These are phyloP conservation scores for Odontamblyopus lacepedii DNA, from an alignment of 2,797 vertebrate genomes.

Conservation along the genomic window DNA sequence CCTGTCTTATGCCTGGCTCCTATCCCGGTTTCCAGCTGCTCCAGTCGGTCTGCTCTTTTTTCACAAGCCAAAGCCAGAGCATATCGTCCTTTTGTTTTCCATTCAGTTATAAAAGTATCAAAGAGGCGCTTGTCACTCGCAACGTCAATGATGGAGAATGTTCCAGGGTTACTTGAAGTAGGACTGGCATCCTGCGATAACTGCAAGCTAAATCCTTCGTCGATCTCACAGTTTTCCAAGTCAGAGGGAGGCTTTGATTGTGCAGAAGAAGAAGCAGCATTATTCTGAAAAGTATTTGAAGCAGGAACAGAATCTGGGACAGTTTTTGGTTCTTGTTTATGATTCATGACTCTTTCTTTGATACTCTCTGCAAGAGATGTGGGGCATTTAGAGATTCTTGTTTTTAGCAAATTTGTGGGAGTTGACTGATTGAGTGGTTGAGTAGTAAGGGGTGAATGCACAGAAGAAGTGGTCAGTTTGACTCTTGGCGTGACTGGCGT, in stretches of 20 bases:
- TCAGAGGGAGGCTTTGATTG: constrained; percentile 19
- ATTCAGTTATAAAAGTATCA: constrained; percentile 88
- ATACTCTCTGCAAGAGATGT: constrained; percentile 10
- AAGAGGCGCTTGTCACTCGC: constrained; percentile 88
- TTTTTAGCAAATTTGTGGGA: constrained; percentile 25
- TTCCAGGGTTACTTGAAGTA: constrained; percentile 74
- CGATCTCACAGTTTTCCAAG: constrained; percentile 54
- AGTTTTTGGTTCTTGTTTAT: constrained; percentile 16
- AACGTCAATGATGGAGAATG: constrained; percentile 91
- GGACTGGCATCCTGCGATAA: constrained; percentile 80
- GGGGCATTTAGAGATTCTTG: constrained; percentile 11
- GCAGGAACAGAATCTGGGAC: constrained; percentile 8
- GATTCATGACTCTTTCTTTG: constrained; percentile 1
- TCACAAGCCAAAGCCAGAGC: constrained; percentile 90
- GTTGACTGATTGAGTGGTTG: constrained; percentile 46
- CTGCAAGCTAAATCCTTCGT: constrained; percentile 78
- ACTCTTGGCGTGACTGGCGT: constrained; percentile 72
- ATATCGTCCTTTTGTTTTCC: constrained; percentile 85
- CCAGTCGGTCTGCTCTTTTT: constrained; percentile 65
- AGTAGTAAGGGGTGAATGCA: constrained; percentile 56
- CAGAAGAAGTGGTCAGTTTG: constrained; percentile 70
- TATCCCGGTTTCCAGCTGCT: constrained; percentile 72
- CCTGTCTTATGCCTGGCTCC: constrained; percentile 85
- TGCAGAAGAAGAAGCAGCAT: constrained; percentile 6
- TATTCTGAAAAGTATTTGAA: neutral